Percentiles rank a stretch among this genome's conserved stretches.
These are phyloP conservation scores for Pollimyrus isidori DNA, from an alignment of 2,113 vertebrate species.

Conservation along the genomic window DNA sequence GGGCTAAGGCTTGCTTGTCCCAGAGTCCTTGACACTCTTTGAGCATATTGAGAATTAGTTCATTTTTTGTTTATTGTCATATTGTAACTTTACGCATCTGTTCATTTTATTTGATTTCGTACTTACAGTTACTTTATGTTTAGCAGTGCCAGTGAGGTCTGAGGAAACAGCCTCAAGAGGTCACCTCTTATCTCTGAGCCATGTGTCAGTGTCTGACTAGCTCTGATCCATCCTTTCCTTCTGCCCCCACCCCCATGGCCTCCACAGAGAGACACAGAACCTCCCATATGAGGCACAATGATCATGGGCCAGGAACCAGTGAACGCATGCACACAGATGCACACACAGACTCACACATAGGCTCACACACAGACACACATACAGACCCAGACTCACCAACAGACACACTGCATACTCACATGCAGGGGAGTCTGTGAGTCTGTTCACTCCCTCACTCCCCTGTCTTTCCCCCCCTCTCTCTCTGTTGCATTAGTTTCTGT, in stretches of 20 bases:
- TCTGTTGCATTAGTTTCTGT: background rate
- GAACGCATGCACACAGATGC: background rate
- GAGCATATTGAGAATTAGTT: background rate
- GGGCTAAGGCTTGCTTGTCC: background rate
- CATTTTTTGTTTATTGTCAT: background rate
- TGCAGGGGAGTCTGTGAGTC: background rate
- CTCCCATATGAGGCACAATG: slow-evolving; percentile 54
- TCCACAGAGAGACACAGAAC: slow-evolving; percentile 17
- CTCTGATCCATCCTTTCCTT: background rate
- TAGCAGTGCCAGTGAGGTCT: background rate
- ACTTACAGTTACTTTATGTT: background rate
- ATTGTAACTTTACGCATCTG: background rate
- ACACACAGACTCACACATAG: background rate
- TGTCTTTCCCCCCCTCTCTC: background rate
- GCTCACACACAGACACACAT: background rate
- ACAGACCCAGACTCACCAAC: background rate
- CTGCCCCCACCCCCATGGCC: background rate
- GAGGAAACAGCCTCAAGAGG: background rate
- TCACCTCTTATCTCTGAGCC: background rate
- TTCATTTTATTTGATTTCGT: background rate
- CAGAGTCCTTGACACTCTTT: background rate
- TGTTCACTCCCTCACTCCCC: background rate
- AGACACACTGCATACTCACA: background rate
- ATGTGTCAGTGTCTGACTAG: background rate
- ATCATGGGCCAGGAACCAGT: slow-evolving; percentile 16